phyloP scores from a whole-genome alignment of 2,888 invertebrate species.

The Himalopsyche japonica region DNA sequence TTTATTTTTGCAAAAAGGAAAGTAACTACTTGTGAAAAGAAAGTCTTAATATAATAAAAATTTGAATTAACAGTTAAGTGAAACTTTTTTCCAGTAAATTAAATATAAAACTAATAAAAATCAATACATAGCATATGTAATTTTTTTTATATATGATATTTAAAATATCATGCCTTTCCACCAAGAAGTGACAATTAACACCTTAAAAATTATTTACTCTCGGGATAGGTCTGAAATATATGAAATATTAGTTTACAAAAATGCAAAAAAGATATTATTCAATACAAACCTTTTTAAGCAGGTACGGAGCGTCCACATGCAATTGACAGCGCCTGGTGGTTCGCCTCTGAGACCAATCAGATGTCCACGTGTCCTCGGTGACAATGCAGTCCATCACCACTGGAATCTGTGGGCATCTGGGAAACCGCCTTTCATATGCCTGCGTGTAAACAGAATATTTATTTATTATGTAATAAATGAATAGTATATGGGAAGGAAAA shows the following conservation, averaged over 20 bases:
- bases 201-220: too few relatives aligned
- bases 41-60: too few relatives aligned
- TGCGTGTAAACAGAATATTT: conserved; percentile 47
- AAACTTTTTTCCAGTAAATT: too few relatives aligned
- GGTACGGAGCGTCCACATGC: conserved; percentile 91
- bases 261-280: background rate
- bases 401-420: conserved; percentile 91
- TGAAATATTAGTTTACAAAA: background rate
- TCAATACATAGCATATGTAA: too few relatives aligned
- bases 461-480: background rate
- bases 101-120: too few relatives aligned
- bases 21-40: too few relatives aligned
- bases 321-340: conserved; percentile 86
- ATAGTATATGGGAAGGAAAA: too few relatives aligned
- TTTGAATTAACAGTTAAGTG: too few relatives aligned
- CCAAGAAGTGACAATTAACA: too few relatives aligned
- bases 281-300: conserved; percentile 80
- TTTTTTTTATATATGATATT: too few relatives aligned
- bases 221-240: too few relatives aligned
- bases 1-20: background rate
- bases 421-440: conserved; percentile 94
- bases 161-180: too few relatives aligned
- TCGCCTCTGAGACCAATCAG: conserved; percentile 76
- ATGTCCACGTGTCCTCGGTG: conserved; percentile 73
- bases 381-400: conserved; percentile 89